Base-by-base conservation (phyloP, 2,888 invertebrate genomes). In the Parelbella ahira region DNA sequence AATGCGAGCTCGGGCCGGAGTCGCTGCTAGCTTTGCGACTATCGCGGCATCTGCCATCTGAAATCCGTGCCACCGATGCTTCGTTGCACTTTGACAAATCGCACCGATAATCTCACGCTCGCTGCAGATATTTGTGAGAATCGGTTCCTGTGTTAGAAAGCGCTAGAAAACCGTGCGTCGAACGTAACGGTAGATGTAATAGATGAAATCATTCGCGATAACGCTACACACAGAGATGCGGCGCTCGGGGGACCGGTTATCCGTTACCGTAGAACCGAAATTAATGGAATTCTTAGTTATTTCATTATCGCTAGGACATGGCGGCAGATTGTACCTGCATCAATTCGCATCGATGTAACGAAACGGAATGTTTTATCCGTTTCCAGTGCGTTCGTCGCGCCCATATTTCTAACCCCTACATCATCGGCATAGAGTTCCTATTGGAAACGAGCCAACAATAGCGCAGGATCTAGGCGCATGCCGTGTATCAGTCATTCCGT, bases 401-500 rank as follows among this genome's bases (percentile, higher is more conserved):
- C 9, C 33, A 24, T 6, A 6, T 25, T 20, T 61, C 56, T 66
- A 61, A 55, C 61, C 60, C 56, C 55, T 73, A 68, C 63, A 60
- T 44, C 62, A 48, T 54, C 39, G 56, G 44, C 33, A 44, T 60
- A 67, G 56, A 65, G 64, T 56, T 59, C 54, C 46, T 54, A 52
- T 37, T 43, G 42, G 42, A 28, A 18, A 15, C 42, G 15, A 23
- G 42, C 39, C 33, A 33, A 33, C 18, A 32, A 38, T 52, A 57
- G 47, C 56, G 57, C 60, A 53, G 59, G 61, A 62, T 65, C 64
- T 62, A 56, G 53, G 58, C 50, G 63, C 47, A 47, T 44, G 48
- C 28, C 15, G 38, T 69, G 66, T 73, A 76, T 79, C 73, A 73
- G 61, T 61, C 54, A 81, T 73, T 70, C 83, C 27, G 60, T 59